Base-by-base conservation (phyloP, 37 sponge, comb jelly and placozoan species). In the Diacarnus erythraeanus region DNA sequence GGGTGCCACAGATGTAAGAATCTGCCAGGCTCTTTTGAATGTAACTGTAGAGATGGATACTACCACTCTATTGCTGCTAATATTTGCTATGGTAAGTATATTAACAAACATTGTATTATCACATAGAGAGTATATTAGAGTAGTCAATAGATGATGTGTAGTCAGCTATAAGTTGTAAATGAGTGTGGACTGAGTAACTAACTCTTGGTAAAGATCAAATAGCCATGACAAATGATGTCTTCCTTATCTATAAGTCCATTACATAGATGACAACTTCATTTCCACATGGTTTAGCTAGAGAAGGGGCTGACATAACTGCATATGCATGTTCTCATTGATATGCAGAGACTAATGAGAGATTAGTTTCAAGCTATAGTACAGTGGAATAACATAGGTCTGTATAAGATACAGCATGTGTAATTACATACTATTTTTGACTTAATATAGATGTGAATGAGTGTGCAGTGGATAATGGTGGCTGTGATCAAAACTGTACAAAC, bases 381-480 rank as follows among this genome's bases (percentile, higher is more conserved):
- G n/a, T n/a, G n/a, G n/a, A n/a, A n/a, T n/a, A n/a, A n/a, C n/a
- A n/a, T n/a, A n/a, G n/a, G n/a, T n/a, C n/a, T n/a, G n/a, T n/a
- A n/a, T n/a, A n/a, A n/a, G n/a, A n/a, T n/a, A n/a, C n/a, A n/a
- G n/a, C n/a, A n/a, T n/a, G n/a, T n/a, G n/a, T n/a, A n/a, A n/a
- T n/a, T n/a, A n/a, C n/a, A n/a, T n/a, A n/a, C n/a, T n/a, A n/a
- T n/a, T n/a, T n/a, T n/a, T n/a, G n/a, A n/a, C n/a, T n/a, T n/a
- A n/a, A n/a, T n/a, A n/a, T 84, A 92, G 92, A 93, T 66, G 64
- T 88, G 44, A 78, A 93, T 72, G 93, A 93, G 78, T 93, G 93
- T 85, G 89, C 73, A 4, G 8, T 60, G 6, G 41, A 59, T 2
- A 79, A 78, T 51, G 69, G 74, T 10, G 82, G 82, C 3, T 86